Conservation (phyloP, 1,140 invertebrate species). For the Penaeus chinensis region DNA sequence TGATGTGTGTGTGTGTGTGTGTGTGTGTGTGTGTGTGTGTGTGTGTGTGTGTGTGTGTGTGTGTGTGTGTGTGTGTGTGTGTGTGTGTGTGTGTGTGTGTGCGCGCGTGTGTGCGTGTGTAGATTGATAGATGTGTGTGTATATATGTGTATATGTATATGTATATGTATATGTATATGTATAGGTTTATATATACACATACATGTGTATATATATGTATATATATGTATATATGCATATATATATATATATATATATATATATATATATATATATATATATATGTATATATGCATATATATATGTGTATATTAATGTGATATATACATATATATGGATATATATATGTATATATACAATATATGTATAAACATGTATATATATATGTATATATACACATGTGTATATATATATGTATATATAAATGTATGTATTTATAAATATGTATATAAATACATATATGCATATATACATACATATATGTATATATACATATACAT, state of each 20-base stretch:
- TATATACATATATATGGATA: no score
- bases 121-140: no score
- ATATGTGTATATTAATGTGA: no score
- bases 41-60: slow-evolving; percentile 8
- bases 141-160: no score
- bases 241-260: slow-evolving; percentile 18
- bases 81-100: neutral
- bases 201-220: slow-evolving; percentile 24
- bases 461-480: slow-evolving; percentile 19
- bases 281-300: neutral
- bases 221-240: slow-evolving; percentile 20
- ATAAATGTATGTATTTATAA: no score
- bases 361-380: no score
- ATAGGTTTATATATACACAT: neutral
- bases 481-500: neutral
- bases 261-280: slow-evolving; percentile 28
- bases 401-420: no score
- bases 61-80: neutral
- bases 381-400: no score
- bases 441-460: neutral
- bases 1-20: no score
- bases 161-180: no score
- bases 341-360: no score
- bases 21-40: neutral
- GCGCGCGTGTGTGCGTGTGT: no score